These are phyloP conservation scores for Trochalopteron elliotii DNA, from an alignment of 2,113 vertebrate species.

Conservation along the genomic window DNA sequence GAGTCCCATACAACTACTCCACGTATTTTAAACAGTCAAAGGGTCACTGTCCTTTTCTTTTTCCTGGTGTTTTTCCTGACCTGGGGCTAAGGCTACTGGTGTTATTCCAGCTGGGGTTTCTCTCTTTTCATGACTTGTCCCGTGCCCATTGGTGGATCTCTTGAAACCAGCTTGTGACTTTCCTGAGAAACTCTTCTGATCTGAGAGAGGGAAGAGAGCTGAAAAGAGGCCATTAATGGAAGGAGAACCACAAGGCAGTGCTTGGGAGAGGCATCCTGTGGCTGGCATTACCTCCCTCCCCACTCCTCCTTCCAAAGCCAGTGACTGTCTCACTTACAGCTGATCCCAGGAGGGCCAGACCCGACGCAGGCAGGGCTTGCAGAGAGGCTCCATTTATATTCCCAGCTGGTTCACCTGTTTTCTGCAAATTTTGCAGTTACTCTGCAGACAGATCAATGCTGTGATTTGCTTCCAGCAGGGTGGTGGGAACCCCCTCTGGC, in stretches of 20 bases:
- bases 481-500: conserved; percentile 63
- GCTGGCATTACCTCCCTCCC: background rate
- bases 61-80: background rate
- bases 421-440: conserved; percentile 55
- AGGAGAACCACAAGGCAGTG: background rate
- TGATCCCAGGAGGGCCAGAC: background rate
- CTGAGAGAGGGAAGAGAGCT: background rate
- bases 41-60: background rate
- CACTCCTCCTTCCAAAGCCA: background rate
- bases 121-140: background rate
- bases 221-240: background rate
- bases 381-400: conserved; percentile 39
- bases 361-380: background rate
- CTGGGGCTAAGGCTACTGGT: background rate
- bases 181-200: background rate
- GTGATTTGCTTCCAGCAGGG: conserved; percentile 61
- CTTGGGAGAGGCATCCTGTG: background rate
- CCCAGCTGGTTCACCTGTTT: conserved; percentile 29
- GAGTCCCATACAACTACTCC: background rate
- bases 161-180: background rate
- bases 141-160: background rate
- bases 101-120: background rate
- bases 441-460: conserved; percentile 62
- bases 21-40: background rate
- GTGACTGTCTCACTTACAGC: background rate